Evolutionary conservation across 2,797 vertebrate species (phyloP).

Genomic region (Pseudocheirus occidentalis): DNA sequence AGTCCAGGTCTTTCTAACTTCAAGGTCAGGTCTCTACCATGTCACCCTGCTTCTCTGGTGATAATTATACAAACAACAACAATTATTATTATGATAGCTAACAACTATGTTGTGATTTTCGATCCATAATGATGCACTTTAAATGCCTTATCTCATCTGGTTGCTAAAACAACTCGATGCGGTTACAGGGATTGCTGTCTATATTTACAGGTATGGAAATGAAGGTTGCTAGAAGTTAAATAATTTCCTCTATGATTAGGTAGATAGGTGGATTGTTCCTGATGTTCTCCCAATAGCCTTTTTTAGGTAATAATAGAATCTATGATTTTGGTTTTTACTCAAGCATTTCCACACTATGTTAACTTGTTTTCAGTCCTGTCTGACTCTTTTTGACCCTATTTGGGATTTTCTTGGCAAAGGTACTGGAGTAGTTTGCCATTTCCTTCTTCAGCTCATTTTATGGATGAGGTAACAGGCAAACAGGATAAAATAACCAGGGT

Average conservation of each 20-base stretch:
- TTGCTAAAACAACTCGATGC: not conserved
- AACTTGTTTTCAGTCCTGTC: not conserved
- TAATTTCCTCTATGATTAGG: not conserved
- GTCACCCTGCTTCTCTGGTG: not conserved
- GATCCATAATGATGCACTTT: not conserved
- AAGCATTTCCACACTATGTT: not conserved
- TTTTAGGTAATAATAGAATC: not conserved
- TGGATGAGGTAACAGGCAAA: not conserved
- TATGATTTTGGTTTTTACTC: not conserved
- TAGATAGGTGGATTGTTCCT: not conserved
- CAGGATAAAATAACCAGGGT: not conserved
- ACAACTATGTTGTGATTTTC: not conserved
- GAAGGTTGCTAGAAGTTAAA: not conserved
- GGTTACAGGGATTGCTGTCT: not conserved
- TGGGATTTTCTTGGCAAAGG: not conserved
- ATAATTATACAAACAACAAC: not conserved
- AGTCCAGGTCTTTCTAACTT: not conserved
- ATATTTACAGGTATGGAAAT: not conserved
- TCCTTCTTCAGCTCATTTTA: not conserved
- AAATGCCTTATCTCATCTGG: not conserved
- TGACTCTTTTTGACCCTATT: not conserved
- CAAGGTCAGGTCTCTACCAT: not conserved
- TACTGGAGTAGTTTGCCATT: not conserved
- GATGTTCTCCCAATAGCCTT: not conserved
- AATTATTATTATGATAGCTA: not conserved